phyloP scores from a whole-genome alignment of 2,113 vertebrate species.

The Probosciger aterrimus region DNA sequence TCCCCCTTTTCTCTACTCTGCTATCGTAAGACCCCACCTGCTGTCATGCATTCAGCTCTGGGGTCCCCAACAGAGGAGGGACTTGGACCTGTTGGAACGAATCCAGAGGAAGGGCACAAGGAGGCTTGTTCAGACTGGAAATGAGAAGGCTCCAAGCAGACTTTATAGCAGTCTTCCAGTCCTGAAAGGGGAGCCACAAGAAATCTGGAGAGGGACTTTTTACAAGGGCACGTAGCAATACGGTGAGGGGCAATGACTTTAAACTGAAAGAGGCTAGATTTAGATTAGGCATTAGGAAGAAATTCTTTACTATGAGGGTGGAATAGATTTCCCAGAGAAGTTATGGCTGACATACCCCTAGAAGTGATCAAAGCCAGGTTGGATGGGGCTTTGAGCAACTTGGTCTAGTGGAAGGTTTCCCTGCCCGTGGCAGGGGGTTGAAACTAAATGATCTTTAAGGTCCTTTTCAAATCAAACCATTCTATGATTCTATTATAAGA shows the following conservation, averaged over 20 bases:
- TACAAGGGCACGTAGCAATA: background rate
- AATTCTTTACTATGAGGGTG: background rate
- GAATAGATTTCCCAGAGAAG: background rate
- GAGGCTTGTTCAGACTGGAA: background rate
- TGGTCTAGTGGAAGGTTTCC: background rate
- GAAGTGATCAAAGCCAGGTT: background rate
- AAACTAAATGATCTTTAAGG: background rate
- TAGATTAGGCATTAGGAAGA: background rate
- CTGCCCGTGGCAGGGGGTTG: background rate
- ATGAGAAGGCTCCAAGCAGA: background rate
- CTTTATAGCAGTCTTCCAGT: background rate
- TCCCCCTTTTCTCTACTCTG: background rate
- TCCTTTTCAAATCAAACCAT: background rate
- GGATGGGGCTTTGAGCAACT: background rate
- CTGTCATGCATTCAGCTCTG: background rate
- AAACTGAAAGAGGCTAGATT: background rate
- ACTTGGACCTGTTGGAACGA: background rate
- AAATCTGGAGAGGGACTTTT: background rate
- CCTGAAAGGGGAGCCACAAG: background rate
- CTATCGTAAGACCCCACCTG: background rate
- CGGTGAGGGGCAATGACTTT: background rate
- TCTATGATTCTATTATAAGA: background rate
- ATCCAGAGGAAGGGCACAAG: background rate
- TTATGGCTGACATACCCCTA: background rate
- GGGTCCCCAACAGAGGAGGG: background rate